Conservation (phyloP, 2,888 invertebrate species). For the Leptothorax acervorum region DNA sequence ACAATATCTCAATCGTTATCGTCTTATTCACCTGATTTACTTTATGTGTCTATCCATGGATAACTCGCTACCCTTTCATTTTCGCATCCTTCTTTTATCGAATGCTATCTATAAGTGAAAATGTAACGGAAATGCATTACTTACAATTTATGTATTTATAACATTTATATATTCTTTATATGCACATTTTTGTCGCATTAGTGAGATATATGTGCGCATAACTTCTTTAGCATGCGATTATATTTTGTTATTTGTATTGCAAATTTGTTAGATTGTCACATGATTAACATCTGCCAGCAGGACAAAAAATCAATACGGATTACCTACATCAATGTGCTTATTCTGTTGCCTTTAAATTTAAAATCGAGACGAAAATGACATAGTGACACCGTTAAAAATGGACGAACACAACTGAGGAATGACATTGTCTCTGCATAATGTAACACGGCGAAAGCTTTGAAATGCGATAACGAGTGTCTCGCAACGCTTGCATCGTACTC, state of each 20-base stretch:
- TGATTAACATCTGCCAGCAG: not conserved
- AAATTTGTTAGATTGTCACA: not conserved
- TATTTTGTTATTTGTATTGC: not conserved
- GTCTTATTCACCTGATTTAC: conserved; percentile 74
- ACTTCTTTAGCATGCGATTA: not conserved
- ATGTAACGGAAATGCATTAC: conserved; percentile 49
- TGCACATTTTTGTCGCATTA: not conserved
- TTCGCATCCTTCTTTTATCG: not conserved
- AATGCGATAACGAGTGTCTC: conserved; percentile 42
- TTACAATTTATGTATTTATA: conserved; percentile 29
- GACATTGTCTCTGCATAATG: conserved; percentile 6
- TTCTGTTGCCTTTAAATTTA: not conserved
- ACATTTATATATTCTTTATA: not conserved
- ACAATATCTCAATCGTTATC: conserved; percentile 72
- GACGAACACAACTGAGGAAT: not conserved
- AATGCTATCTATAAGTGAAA: not conserved
- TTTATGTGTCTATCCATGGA: conserved; percentile 59
- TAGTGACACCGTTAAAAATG: conserved; percentile 12
- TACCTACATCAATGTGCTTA: not conserved
- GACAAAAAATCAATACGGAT: not conserved
- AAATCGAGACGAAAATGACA: conserved; percentile 1
- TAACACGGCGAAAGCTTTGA: conserved; percentile 20
- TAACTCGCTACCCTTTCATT: not conserved
- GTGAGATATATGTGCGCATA: not conserved
- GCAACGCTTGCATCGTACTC: conserved; percentile 42